Evolutionary conservation across 2,113 vertebrate species (phyloP).

Genomic region (Chloropsis hardwickii): DNA sequence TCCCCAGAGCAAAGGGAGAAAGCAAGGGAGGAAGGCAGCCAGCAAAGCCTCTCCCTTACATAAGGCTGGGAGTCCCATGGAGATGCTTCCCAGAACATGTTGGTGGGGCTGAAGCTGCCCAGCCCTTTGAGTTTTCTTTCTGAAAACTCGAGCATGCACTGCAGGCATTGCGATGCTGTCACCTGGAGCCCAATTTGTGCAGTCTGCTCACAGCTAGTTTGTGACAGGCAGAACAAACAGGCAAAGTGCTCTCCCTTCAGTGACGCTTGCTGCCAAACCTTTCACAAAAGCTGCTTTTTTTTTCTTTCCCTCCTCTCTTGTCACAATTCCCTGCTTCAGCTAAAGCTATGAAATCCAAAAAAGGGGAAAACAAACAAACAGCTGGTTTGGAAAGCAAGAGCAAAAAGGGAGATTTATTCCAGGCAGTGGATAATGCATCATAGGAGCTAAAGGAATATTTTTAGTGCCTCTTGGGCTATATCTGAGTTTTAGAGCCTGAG

Average conservation of each 20-base stretch:
- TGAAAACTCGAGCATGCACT: rapidly evolving
- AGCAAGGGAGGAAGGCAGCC: not conserved
- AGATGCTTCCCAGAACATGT: not conserved
- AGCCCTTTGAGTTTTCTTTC: not conserved
- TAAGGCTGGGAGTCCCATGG: not conserved
- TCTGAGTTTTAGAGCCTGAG: not conserved
- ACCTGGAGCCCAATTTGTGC: not conserved
- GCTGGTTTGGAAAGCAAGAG: slow-evolving; percentile 39
- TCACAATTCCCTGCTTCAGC: not conserved
- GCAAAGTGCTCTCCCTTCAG: not conserved
- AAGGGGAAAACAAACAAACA: slow-evolving; percentile 43
- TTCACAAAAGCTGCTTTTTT: not conserved
- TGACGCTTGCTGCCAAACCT: not conserved
- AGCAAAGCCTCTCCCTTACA: not conserved
- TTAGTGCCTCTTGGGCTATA: not conserved
- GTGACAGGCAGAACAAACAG: not conserved
- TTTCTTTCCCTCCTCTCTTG: not conserved
- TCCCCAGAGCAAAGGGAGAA: not conserved
- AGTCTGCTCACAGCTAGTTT: not conserved
- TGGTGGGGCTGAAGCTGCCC: not conserved
- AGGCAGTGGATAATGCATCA: not conserved
- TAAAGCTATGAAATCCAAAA: not conserved
- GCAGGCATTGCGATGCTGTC: rapidly evolving
- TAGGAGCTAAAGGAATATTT: slow-evolving; percentile 11
- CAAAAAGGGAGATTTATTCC: slow-evolving; percentile 16